Conservation (phyloP, 2,797 vertebrate genomes). For the Crocidura indochinensis region DNA sequence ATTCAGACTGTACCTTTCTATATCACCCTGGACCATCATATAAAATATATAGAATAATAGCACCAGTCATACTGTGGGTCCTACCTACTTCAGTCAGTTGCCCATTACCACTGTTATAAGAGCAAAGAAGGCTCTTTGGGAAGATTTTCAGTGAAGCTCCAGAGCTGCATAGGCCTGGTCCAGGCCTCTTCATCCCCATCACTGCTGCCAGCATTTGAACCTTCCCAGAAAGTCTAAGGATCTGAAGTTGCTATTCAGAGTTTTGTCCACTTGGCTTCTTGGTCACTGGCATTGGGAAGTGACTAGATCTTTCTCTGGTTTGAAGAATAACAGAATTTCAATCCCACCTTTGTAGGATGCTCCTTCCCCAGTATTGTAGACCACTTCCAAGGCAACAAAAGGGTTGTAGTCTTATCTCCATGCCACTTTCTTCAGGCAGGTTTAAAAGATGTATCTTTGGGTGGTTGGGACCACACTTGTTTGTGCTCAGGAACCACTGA, state of each 20-base stretch:
- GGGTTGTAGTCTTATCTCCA: not conserved
- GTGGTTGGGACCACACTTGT: no score
- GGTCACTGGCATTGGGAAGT: not conserved
- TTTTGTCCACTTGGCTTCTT: not conserved
- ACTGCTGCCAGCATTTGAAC: not conserved
- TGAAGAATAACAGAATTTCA: not conserved
- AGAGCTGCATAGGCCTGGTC: not conserved
- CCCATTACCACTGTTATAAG: rapidly evolving
- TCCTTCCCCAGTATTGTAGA: not conserved
- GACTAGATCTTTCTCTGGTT: not conserved
- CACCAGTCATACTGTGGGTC: not conserved
- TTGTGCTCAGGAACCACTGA: no score
- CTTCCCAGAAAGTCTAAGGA: not conserved
- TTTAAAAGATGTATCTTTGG: not conserved
- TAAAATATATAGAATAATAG: not conserved
- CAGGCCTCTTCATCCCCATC: not conserved
- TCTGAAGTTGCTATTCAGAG: not conserved
- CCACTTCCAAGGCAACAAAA: not conserved
- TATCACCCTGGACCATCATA: rapidly evolving
- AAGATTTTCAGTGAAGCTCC: no score
- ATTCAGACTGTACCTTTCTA: not conserved
- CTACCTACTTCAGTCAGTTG: rapidly evolving
- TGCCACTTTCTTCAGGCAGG: not conserved
- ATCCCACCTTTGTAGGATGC: rapidly evolving
- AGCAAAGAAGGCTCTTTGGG: not conserved